Conservation (phyloP, 2,888 invertebrate genomes). For the Furcula furcula region DNA sequence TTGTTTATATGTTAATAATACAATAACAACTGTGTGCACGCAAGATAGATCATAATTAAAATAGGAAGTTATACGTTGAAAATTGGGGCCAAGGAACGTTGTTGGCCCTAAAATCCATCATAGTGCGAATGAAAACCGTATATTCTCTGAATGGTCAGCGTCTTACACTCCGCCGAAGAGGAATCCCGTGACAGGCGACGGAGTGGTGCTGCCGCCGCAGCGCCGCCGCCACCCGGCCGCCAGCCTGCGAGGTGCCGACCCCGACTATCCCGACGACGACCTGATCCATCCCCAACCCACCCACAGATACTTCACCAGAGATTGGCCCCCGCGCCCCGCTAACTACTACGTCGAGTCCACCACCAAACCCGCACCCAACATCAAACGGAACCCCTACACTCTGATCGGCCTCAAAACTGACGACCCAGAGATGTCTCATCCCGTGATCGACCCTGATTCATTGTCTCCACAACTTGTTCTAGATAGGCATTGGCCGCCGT, state of each 20-base stretch:
- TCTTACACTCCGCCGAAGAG: constrained; percentile 79
- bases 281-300: constrained; percentile 62
- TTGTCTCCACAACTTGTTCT: constrained; percentile 62
- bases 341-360: constrained; percentile 70
- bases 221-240: constrained; percentile 74
- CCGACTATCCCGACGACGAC: constrained; percentile 47
- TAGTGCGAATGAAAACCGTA: constrained; percentile 67
- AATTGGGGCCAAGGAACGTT: too few species aligned
- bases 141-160: constrained; percentile 77
- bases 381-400: constrained; percentile 61
- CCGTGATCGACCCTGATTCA: constrained; percentile 61
- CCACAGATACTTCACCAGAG: constrained; percentile 63
- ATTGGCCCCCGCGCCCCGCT: constrained; percentile 69
- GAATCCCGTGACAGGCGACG: constrained; percentile 85
- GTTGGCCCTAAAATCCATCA: constrained; percentile 20
- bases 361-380: constrained; percentile 45
- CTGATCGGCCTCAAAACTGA: constrained; percentile 68
- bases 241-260: constrained; percentile 77
- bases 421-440: constrained; percentile 53
- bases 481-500: constrained; percentile 72
- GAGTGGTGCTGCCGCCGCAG: constrained; percentile 77
- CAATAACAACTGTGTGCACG: constrained; percentile 4
- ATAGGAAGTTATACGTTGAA: too few species aligned
- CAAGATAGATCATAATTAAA: constrained; percentile 3
- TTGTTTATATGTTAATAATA: neutral